Base-by-base conservation (phyloP, 1,140 invertebrate species). In the Diabrotica undecimpunctata region DNA sequence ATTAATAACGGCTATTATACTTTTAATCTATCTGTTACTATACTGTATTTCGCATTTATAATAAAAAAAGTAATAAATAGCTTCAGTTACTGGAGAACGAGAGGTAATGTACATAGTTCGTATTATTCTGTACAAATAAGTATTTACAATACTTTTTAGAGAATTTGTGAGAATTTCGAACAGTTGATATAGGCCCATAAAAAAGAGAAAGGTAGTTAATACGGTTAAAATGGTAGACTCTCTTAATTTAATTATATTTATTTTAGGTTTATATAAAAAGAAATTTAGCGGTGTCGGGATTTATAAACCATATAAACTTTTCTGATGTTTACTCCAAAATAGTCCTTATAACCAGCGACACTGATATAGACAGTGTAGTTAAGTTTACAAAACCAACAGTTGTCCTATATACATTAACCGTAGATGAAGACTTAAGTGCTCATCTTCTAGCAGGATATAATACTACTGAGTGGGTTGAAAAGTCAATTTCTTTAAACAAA, bases 401-500 rank as follows among this genome's bases (percentile, higher is more conserved):
- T 46, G 67, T 74, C 36, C 9, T 65, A 25, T 54, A 75, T n/a
- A n/a, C 51, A 14, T 13, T 78, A 10, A 59, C 66, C 7, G 46
- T 78, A 39, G 64, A 74, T n/a, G 56, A 64, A 7, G 57, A 73
- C 66, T 55, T 79, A n/a, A 62, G 62, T 36, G 72, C 70, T 5
- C 61, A 66, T 5, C 25, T 53, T 25, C 52, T 78, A 5, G 62
- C 62, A 54, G 73, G 71, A 6, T 39, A 74, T 7, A 62, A 76
- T 68, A 37, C 75, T 0, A 37, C 46, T 8, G 53, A 69, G 9
- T 72, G 72, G 69, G 50, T 64, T 6, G 53, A 74, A 41, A 70
- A 72, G 56, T 72, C 73, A 5, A 61, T 79, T 0, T 74, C 72
- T 57, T 39, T 77, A 13, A 66, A 77, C 57, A 57, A 66, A 56